Evolutionary conservation across 2,113 vertebrate genomes (phyloP).

Genomic region (Astur gentilis): DNA sequence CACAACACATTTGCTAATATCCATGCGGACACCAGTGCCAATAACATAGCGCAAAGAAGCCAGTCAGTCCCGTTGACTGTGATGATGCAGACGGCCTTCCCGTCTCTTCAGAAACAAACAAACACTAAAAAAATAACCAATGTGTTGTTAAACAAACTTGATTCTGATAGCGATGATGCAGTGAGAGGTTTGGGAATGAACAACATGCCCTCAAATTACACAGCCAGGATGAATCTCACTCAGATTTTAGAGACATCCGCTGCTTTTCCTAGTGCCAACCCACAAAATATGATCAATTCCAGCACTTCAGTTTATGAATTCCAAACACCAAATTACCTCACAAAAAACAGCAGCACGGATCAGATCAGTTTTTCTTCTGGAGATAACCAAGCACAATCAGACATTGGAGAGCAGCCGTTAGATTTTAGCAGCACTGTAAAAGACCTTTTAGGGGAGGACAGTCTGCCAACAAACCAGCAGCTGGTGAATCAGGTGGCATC

Average conservation of each 20-base stretch:
- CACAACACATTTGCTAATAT: slow-evolving; percentile 84
- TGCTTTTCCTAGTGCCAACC: slow-evolving; percentile 81
- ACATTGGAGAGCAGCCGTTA: slow-evolving; percentile 82
- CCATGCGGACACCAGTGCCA: slow-evolving; percentile 79
- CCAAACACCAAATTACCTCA: slow-evolving; percentile 89
- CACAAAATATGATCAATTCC: slow-evolving; percentile 81
- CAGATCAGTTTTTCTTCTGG: slow-evolving; percentile 83
- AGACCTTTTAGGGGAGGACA: slow-evolving; percentile 84
- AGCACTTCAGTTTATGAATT: slow-evolving; percentile 85
- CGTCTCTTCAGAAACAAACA: slow-evolving; percentile 80
- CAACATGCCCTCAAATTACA: slow-evolving; percentile 91
- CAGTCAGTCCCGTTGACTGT: slow-evolving; percentile 95
- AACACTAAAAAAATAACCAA: slow-evolving; percentile 87
- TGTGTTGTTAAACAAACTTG: slow-evolving; percentile 92
- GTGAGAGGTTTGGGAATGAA: slow-evolving; percentile 89
- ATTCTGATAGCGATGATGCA: slow-evolving; percentile 85
- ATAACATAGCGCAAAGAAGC: slow-evolving; percentile 92
- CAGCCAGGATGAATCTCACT: slow-evolving; percentile 97
- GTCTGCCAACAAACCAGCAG: slow-evolving; percentile 80
- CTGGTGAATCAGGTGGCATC: slow-evolving; percentile 85
- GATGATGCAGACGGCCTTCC: slow-evolving; percentile 96
- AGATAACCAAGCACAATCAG: slow-evolving; percentile 87
- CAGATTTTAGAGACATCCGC: slow-evolving; percentile 91
- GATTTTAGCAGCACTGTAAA: slow-evolving; percentile 90
- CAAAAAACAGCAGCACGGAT: slow-evolving; percentile 84